Percentiles rank a stretch among this genome's conserved stretches.
Evolutionary conservation across 30 jellyfish, hydroid and myxozoan genomes (phyloP).

Genomic region (Sanderia malayensis): DNA sequence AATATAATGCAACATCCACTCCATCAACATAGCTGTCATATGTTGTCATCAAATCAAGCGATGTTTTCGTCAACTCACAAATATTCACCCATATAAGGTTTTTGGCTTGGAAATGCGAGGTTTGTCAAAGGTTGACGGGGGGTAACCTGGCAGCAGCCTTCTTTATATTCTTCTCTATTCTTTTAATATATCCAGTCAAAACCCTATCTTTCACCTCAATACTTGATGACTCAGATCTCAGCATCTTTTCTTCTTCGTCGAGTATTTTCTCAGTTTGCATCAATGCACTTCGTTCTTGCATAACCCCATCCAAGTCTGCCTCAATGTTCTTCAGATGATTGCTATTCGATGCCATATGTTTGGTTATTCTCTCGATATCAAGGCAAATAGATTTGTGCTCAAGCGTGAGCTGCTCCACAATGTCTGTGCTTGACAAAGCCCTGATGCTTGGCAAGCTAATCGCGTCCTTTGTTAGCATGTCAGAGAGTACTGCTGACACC

Average conservation of each 20-base stretch:
- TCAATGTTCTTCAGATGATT: slow-evolving; percentile 28
- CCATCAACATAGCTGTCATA: too few relatives aligned
- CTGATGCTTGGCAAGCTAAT: slow-evolving; percentile 9
- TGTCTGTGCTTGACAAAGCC: slow-evolving; percentile 1
- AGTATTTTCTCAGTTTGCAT: slow-evolving; percentile 10
- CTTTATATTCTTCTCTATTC: slow-evolving; percentile 31
- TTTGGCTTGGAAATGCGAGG: neutral
- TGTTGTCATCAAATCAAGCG: too few relatives aligned
- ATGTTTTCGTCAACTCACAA: too few relatives aligned
- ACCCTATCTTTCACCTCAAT: slow-evolving; percentile 45
- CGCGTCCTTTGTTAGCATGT: slow-evolving; percentile 1
- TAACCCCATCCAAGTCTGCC: slow-evolving; percentile 4
- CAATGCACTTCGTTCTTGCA: slow-evolving; percentile 6
- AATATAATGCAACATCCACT: too few relatives aligned
- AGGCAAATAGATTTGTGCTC: slow-evolving; percentile 27
- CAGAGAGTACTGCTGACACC: neutral
- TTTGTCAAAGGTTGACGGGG: slow-evolving; percentile 9
- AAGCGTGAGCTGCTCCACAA: slow-evolving; percentile 14
- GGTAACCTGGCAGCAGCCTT: slow-evolving; percentile 17
- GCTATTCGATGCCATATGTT: slow-evolving; percentile 14
- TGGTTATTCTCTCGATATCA: slow-evolving; percentile 28
- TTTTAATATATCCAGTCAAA: slow-evolving; percentile 13
- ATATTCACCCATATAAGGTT: too few relatives aligned
- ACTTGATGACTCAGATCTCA: neutral
- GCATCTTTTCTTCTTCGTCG: slow-evolving; percentile 14